These are phyloP conservation scores for Mustelus asterias DNA, from an alignment of 2,113 vertebrate genomes.

Conservation along the genomic window DNA sequence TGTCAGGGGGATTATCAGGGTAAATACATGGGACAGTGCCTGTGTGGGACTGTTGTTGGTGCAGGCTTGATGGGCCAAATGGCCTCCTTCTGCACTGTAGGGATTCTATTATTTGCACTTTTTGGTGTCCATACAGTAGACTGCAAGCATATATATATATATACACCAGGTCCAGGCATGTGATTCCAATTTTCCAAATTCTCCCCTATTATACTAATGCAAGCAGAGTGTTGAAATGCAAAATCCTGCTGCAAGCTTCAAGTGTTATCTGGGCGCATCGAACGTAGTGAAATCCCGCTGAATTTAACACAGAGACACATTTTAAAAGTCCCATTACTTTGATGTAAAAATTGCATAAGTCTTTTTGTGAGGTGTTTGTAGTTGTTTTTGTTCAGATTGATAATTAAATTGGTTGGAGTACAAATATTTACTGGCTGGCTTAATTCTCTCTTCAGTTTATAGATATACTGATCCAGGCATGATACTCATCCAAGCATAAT, in stretches of 20 bases:
- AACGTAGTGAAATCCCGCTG: neutral
- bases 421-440: slow-evolving; percentile 35
- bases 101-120: neutral
- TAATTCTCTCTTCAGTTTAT: slow-evolving; percentile 34
- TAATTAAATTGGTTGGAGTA: slow-evolving; percentile 35
- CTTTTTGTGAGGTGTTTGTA: slow-evolving; percentile 23
- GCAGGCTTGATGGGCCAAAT: no score
- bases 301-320: slow-evolving; percentile 19
- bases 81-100: no score
- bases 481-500: slow-evolving; percentile 34
- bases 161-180: neutral
- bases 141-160: neutral
- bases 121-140: neutral
- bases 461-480: slow-evolving; percentile 31
- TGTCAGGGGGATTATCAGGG: no score
- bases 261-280: neutral
- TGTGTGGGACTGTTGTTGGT: no score
- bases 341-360: slow-evolving; percentile 16
- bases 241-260: neutral
- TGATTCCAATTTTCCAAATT: neutral
- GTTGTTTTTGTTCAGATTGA: slow-evolving; percentile 33
- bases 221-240: neutral
- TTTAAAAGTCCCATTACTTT: neutral
- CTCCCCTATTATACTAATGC: neutral
- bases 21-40: no score